Evolutionary conservation across 2,113 vertebrate species (phyloP).

Genomic region (Reinhardtius hippoglossoides): DNA sequence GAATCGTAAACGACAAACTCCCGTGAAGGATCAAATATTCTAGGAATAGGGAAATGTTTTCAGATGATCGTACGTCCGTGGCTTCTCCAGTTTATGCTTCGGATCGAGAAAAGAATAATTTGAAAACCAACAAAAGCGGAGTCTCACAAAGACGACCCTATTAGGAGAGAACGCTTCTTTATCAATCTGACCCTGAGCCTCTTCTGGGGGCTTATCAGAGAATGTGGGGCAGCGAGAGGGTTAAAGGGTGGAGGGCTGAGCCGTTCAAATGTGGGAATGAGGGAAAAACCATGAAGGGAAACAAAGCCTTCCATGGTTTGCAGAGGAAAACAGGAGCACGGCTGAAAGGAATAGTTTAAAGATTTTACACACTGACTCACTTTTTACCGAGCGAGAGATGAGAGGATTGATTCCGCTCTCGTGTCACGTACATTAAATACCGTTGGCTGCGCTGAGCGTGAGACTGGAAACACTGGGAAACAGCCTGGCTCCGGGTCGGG

Average conservation of each 20-base stretch:
- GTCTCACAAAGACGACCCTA: constrained; percentile 9
- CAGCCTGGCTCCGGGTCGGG: background rate
- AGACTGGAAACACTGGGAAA: no score
- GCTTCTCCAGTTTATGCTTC: background rate
- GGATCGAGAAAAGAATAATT: background rate
- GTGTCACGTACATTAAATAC: background rate
- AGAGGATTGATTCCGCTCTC: no score
- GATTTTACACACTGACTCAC: background rate
- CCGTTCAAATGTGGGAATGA: constrained; percentile 61
- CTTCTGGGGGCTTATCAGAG: constrained; percentile 62
- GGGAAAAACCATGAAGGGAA: background rate
- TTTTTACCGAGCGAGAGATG: background rate
- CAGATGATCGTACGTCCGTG: background rate
- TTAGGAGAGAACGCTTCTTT: constrained; percentile 63
- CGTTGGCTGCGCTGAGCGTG: background rate
- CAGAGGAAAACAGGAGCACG: background rate
- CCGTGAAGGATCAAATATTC: background rate
- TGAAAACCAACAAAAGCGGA: background rate
- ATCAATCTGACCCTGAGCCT: constrained; percentile 57
- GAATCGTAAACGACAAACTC: constrained; percentile 20
- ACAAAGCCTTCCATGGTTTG: constrained; percentile 52
- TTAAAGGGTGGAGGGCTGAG: constrained; percentile 55
- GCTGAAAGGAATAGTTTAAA: background rate
- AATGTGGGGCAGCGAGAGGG: constrained; percentile 40
- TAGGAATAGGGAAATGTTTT: background rate